Percentiles rank a stretch among this genome's conserved stretches.
These are phyloP conservation scores for Hypsopygia costalis DNA, from an alignment of 2,888 invertebrate species.

Conservation along the genomic window DNA sequence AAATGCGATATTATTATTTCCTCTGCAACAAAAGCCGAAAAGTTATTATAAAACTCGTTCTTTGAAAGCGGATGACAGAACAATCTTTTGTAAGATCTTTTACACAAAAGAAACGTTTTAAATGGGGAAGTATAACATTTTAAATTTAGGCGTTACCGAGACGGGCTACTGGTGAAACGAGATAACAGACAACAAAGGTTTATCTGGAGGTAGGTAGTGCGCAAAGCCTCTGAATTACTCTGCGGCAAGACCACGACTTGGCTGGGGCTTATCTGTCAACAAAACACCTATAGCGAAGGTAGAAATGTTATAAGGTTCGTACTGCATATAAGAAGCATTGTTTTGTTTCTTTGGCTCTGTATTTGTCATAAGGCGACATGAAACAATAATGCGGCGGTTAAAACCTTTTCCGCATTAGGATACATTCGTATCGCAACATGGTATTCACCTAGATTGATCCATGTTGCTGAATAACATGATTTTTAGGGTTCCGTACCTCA, in stretches of 20 bases:
- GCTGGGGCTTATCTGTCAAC: slow-evolving; percentile 65
- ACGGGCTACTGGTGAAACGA: slow-evolving; percentile 36
- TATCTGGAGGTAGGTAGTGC: slow-evolving; percentile 57
- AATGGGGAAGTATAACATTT: slow-evolving; percentile 32
- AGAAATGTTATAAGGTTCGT: neutral
- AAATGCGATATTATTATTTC: slow-evolving; percentile 1
- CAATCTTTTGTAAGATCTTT: slow-evolving; percentile 7
- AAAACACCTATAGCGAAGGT: slow-evolving; percentile 40
- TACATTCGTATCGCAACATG: too few relatives aligned
- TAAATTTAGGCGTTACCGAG: slow-evolving; percentile 40
- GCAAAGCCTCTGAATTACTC: slow-evolving; percentile 56
- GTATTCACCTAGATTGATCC: too few relatives aligned
- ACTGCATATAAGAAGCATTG: too few relatives aligned
- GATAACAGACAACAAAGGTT: slow-evolving; percentile 64
- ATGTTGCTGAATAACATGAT: too few relatives aligned
- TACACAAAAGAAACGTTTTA: slow-evolving; percentile 10
- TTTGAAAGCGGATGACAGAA: slow-evolving; percentile 9
- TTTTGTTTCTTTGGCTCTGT: too few relatives aligned
- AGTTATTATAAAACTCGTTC: slow-evolving; percentile 6
- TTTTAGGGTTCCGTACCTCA: too few relatives aligned
- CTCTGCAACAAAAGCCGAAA: slow-evolving; percentile 2
- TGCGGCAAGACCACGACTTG: slow-evolving; percentile 44
- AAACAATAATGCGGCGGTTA: too few relatives aligned
- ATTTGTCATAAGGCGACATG: too few relatives aligned
- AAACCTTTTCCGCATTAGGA: too few relatives aligned